These are phyloP conservation scores for Hipposideros armiger DNA, from an alignment of 2,113 vertebrate species.

Conservation along the genomic window DNA sequence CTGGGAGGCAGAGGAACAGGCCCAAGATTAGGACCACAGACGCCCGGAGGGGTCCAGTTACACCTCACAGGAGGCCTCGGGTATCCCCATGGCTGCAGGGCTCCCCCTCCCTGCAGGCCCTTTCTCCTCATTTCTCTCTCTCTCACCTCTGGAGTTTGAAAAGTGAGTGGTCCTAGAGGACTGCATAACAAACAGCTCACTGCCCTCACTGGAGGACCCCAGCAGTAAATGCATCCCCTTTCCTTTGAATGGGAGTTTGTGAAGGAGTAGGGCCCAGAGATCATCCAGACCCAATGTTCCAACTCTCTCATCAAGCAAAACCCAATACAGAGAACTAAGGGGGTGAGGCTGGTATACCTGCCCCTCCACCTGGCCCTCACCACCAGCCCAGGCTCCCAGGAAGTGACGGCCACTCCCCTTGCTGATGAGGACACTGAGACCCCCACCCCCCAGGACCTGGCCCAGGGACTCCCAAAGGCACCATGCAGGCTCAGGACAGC, in stretches of 20 bases:
- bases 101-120: neutral
- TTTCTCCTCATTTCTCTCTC: neutral
- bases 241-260: neutral
- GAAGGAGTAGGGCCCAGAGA: neutral
- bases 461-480: neutral
- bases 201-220: accelerated
- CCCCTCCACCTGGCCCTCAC: neutral
- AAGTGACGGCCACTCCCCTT: accelerated
- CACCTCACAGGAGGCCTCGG: neutral
- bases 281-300: neutral
- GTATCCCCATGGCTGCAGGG: neutral
- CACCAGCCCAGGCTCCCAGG: neutral
- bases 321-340: neutral
- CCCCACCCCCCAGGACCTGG: neutral
- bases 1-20: conserved; percentile 36
- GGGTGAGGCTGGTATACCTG: accelerated
- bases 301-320: neutral
- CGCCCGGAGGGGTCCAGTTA: conserved; percentile 39
- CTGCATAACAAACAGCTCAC: neutral
- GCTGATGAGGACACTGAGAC: neutral
- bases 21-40: neutral
- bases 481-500: neutral
- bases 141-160: neutral
- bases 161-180: accelerated
- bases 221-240: neutral